A percentile compares a stretch with the other conserved stretches of the same genome.
These are phyloP conservation scores for Trogon surrucura DNA, from an alignment of 2,113 vertebrate species.

Conservation along the genomic window DNA sequence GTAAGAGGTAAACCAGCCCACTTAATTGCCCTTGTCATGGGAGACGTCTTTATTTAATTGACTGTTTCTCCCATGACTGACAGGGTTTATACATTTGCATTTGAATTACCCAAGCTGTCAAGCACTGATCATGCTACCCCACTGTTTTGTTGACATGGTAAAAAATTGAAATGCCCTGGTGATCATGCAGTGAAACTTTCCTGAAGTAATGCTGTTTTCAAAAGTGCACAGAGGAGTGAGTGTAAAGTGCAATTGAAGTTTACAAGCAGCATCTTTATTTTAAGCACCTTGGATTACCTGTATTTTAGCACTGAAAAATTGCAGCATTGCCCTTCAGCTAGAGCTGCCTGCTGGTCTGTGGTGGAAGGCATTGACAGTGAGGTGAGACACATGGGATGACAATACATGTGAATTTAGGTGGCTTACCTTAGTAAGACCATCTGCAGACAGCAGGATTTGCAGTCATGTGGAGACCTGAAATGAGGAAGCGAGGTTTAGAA, in stretches of 20 bases:
- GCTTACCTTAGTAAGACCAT: neutral
- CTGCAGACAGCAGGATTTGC: neutral
- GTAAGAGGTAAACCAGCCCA: neutral
- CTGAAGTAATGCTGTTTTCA: neutral
- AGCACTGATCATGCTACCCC: neutral
- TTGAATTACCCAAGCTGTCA: slow-evolving; percentile 42
- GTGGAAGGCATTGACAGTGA: neutral
- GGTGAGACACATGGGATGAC: neutral
- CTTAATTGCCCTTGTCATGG: slow-evolving; percentile 52
- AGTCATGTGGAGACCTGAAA: neutral
- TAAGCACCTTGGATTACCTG: neutral
- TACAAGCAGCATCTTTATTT: neutral
- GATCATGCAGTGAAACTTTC: neutral
- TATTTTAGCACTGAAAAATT: neutral
- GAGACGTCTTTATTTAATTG: slow-evolving; percentile 44
- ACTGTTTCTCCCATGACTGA: slow-evolving; percentile 8
- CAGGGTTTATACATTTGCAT: slow-evolving; percentile 30
- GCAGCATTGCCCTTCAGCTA: neutral
- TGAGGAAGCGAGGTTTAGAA: neutral
- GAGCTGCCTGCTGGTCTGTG: neutral
- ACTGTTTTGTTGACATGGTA: neutral
- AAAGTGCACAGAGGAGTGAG: neutral
- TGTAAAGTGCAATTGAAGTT: neutral
- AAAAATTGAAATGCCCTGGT: neutral
- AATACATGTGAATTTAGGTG: neutral